phyloP scores from a whole-genome alignment of 2,113 vertebrate species.

The Nycticryphes semicollaris region DNA sequence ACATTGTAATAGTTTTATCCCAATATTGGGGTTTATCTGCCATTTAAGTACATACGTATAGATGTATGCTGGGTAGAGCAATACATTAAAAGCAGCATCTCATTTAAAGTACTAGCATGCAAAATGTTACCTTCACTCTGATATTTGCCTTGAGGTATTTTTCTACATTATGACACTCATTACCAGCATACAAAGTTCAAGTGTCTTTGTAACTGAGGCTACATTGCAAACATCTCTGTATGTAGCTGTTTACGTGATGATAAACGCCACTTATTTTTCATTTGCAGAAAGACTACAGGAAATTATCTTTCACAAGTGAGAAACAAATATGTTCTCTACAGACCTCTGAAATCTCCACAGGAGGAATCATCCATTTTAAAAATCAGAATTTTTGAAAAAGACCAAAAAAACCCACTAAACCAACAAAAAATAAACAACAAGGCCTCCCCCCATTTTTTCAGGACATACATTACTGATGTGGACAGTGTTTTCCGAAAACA shows the following conservation, averaged over 20 bases:
- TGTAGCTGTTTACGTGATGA: fast-evolving
- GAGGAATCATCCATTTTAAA: not conserved
- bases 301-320: not conserved
- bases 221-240: not conserved
- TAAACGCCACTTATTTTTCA: not conserved
- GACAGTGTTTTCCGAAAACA: not conserved
- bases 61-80: not conserved
- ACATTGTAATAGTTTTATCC: not conserved
- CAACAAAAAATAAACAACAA: not conserved
- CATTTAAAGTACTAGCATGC: not conserved
- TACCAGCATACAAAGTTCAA: not conserved
- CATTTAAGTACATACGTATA: not conserved
- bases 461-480: not conserved
- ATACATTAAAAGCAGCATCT: not conserved
- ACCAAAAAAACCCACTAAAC: not conserved
- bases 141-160: not conserved
- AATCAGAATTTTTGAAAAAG: not conserved
- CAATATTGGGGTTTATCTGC: not conserved
- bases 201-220: not conserved
- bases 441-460: not conserved
- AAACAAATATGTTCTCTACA: not conserved
- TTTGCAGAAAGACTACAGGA: not conserved
- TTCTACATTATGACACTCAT: not conserved
- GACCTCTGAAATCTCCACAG: not conserved
- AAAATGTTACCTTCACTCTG: not conserved